phyloP scores from a whole-genome alignment of 2,113 vertebrate genomes.

The Nyctibius bracteatus region DNA sequence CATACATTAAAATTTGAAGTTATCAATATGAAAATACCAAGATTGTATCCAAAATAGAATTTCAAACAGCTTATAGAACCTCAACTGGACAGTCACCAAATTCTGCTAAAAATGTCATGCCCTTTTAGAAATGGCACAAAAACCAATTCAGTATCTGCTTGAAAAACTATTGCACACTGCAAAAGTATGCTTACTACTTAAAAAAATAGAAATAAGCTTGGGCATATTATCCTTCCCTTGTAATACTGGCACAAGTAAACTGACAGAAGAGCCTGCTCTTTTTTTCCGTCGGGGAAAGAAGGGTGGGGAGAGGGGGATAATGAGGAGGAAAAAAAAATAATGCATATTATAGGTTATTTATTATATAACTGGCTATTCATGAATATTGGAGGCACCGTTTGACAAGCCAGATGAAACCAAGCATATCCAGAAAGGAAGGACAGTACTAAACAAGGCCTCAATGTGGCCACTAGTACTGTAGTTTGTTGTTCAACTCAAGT shows the following conservation, averaged over 20 bases:
- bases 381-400: neutral
- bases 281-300: neutral
- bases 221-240: neutral
- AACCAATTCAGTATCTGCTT: neutral
- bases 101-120: neutral
- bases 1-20: neutral
- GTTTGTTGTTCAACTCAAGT: neutral
- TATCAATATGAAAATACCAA: conserved; percentile 33
- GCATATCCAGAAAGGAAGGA: neutral
- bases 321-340: neutral
- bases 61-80: conserved; percentile 41
- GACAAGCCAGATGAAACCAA: neutral
- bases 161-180: neutral
- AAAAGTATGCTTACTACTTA: neutral
- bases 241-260: neutral
- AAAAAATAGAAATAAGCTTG: neutral
- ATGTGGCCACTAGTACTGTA: neutral
- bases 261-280: neutral
- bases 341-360: neutral
- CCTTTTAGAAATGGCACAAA: conserved; percentile 26
- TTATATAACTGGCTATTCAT: neutral
- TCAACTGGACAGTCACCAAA: neutral
- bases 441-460: neutral
- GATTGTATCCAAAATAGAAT: conserved; percentile 67
- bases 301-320: neutral